Base-by-base conservation (phyloP, 2,113 vertebrate species). In the Vidua macroura region DNA sequence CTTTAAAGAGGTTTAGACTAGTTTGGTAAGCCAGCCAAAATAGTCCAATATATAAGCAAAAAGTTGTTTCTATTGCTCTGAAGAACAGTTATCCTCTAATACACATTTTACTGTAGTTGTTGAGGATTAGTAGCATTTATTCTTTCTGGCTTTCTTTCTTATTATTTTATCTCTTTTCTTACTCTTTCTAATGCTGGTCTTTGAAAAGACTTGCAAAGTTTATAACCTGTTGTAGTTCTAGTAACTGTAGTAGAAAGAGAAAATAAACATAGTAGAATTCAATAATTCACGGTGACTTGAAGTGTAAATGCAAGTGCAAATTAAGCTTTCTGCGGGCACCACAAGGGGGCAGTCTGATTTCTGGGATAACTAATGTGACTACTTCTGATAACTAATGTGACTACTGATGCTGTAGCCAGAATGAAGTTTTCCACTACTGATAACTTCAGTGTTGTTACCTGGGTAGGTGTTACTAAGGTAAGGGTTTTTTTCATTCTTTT, bases 341-440 rank as follows among this genome's bases (percentile, higher is more conserved):
- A 58, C 87, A 79, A 76, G 96, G 83, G 93, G 95, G 94, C 96
- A 89, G 72, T 88, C 59, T 81, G 72, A 92, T 80, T 77, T 92
- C 43, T 75, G 5, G 30, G 84, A 30, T 74, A 43, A 49, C 41
- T 44, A 9, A 18, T 35, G 31, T 44, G 31, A 22, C 23, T 16
- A 2, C 48, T 52, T n/a, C 28, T 64, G 41, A 41, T 41, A 41
- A 41, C 41, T 41, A 41, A 41, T 5, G 31, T 53, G 19, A 18
- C 48, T 53, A 30, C 11, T 78, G 46, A 33, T 51, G 23, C 28
- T 49, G 5, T 60, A 28, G 33, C 74, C 15, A 55, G 20, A 93
- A 48, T 49, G 3, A 79, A 58, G 16, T 80, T 87, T 86, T 81
- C 28, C 27, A 52, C 51, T 66, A 5, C 41, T 63, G n/a, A 5